A percentile compares a stretch with the other conserved stretches of the same genome.
These are phyloP conservation scores for Macrostomum lignano DNA, from an alignment of 1,140 invertebrate genomes.

Conservation along the genomic window DNA sequence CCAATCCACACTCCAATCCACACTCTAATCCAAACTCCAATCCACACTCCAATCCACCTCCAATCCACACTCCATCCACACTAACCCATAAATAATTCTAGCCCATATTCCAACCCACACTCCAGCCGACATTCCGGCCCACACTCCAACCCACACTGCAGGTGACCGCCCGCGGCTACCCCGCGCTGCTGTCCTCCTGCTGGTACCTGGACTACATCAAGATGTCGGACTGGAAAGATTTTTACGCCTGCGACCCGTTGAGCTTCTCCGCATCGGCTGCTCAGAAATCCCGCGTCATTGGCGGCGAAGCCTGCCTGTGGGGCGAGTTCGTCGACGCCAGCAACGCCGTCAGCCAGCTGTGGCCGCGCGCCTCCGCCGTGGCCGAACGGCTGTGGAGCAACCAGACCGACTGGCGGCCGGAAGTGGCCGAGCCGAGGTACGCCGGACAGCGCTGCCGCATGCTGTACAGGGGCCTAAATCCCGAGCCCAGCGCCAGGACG, in stretches of 20 bases:
- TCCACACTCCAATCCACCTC: no score
- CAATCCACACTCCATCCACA: no score
- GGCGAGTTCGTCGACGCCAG: conserved; percentile 46
- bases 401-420: conserved; percentile 19
- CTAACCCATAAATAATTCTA: no score
- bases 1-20: no score
- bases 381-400: conserved; percentile 54
- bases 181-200: no score
- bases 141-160: no score
- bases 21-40: no score
- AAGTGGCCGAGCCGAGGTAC: conserved; percentile 33
- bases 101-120: no score
- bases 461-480: no score
- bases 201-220: conserved; percentile 80
- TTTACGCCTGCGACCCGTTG: conserved; percentile 43
- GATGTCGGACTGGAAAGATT: conserved; percentile 46
- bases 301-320: conserved; percentile 73
- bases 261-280: conserved; percentile 6
- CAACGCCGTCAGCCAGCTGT: conserved; percentile 19
- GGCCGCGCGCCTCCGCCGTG: conserved; percentile 40
- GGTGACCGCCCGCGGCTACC: no score
- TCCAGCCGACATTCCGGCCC: no score
- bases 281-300: conserved; percentile 32
- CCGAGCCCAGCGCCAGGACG: no score
- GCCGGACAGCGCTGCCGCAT: conserved; percentile 58